These are phyloP conservation scores for Poicephalus gulielmi DNA, from an alignment of 2,113 vertebrate genomes.

Conservation along the genomic window DNA sequence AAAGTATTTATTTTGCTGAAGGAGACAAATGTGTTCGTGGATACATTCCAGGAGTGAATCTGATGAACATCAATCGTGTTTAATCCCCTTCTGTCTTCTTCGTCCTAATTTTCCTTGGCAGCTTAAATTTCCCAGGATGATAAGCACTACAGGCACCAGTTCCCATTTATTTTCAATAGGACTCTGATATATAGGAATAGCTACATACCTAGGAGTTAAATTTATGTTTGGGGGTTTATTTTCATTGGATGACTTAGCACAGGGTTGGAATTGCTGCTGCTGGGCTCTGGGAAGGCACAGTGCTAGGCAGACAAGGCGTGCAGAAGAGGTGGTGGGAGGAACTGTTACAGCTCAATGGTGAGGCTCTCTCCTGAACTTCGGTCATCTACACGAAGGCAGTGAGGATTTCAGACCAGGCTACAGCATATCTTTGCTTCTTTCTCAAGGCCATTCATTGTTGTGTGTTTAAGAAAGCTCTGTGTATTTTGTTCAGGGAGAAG, in stretches of 20 bases:
- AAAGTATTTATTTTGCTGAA: neutral
- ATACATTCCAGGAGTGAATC: neutral
- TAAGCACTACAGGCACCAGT: neutral
- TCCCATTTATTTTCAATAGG: neutral
- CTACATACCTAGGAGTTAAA: neutral
- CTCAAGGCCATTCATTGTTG: neutral
- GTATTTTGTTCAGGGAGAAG: neutral
- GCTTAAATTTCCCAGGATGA: neutral
- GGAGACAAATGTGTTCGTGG: neutral
- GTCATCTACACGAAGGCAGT: neutral
- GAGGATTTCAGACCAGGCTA: neutral
- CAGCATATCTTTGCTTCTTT: neutral
- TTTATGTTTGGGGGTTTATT: neutral
- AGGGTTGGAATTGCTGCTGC: neutral
- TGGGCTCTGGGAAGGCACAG: accelerated
- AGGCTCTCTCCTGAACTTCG: neutral
- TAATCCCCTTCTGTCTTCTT: neutral
- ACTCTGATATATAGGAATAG: neutral
- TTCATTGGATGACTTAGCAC: neutral
- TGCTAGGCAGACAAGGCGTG: neutral
- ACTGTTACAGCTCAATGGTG: neutral
- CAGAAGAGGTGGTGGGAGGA: neutral
- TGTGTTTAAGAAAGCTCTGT: neutral
- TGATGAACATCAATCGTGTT: neutral
- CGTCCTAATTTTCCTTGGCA: neutral